phyloP scores from a whole-genome alignment of 1,140 invertebrate genomes.

The Calephelis virginiensis region DNA sequence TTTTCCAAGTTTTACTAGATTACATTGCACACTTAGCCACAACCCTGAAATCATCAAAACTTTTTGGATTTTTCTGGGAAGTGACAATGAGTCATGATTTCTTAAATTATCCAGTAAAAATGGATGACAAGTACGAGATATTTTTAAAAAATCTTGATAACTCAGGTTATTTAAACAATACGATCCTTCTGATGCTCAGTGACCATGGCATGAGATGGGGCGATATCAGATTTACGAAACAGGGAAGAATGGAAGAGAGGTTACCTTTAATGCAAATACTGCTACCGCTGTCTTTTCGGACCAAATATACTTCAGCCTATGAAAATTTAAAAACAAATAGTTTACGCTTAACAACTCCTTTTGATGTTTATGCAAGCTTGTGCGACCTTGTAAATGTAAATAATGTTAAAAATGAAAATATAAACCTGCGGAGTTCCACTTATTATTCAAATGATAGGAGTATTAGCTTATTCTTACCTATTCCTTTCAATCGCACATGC shows the following conservation, averaged over 20 bases:
- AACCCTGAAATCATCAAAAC: slow-evolving; percentile 53
- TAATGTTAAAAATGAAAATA: slow-evolving; percentile 53
- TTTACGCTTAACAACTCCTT: slow-evolving; percentile 89
- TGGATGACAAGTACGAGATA: no score
- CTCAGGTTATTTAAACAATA: slow-evolving; percentile 81
- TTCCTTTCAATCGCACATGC: slow-evolving; percentile 86
- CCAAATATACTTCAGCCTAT: slow-evolving; percentile 81
- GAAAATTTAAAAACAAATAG: slow-evolving; percentile 85
- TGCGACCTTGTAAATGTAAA: slow-evolving; percentile 58
- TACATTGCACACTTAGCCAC: slow-evolving; percentile 80
- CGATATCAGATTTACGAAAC: slow-evolving; percentile 82
- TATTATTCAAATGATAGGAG: slow-evolving; percentile 71
- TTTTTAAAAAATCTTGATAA: no score
- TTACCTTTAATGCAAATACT: slow-evolving; percentile 90
- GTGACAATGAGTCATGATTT: slow-evolving; percentile 88
- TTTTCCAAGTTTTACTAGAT: slow-evolving; percentile 80
- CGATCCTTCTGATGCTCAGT: slow-evolving; percentile 89
- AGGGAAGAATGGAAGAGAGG: slow-evolving; percentile 93
- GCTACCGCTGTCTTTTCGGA: slow-evolving; percentile 85
- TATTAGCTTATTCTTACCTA: slow-evolving; percentile 87
- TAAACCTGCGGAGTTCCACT: slow-evolving; percentile 38
- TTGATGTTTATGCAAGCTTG: slow-evolving; percentile 87
- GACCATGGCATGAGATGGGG: slow-evolving; percentile 97
- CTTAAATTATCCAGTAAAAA: slow-evolving; percentile 80
- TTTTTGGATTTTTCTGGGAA: slow-evolving; percentile 86